Conservation (phyloP, 2,113 vertebrate species). For the Lagopus muta region DNA sequence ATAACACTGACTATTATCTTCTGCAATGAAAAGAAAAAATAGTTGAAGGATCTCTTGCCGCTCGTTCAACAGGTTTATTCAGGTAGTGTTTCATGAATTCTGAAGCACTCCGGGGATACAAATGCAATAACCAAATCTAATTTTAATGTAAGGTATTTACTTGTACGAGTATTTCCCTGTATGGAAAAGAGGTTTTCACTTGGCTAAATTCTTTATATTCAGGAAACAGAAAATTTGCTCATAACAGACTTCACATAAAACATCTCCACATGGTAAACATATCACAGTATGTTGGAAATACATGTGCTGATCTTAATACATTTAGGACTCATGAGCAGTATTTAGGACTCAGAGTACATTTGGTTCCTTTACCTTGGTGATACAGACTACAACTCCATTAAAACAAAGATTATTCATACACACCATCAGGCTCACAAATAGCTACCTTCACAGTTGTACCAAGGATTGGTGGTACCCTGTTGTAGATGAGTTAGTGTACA, state of each 20-base stretch:
- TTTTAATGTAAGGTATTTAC: slow-evolving; percentile 1
- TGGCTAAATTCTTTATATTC: neutral
- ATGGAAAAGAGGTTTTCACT: neutral
- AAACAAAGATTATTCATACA: neutral
- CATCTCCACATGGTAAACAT: neutral
- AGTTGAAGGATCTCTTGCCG: neutral
- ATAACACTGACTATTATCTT: neutral
- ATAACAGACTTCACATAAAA: neutral
- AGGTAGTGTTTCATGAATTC: slow-evolving; percentile 35
- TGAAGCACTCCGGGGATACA: neutral
- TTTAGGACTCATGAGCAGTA: neutral
- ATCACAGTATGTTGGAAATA: neutral
- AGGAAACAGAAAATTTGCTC: neutral
- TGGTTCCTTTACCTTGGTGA: neutral
- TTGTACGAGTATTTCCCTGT: neutral
- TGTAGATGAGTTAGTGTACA: neutral
- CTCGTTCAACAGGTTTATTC: slow-evolving; percentile 12
- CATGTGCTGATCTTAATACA: neutral
- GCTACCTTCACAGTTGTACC: neutral
- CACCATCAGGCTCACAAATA: neutral
- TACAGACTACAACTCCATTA: neutral
- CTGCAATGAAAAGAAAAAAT: neutral
- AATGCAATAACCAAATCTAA: slow-evolving; percentile 6
- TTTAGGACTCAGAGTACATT: neutral
- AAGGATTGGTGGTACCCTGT: neutral